A percentile compares a stretch with the other conserved stretches of the same genome.
These are phyloP conservation scores for Tapirus terrestris DNA, from an alignment of 2,113 vertebrate genomes.

Conservation along the genomic window DNA sequence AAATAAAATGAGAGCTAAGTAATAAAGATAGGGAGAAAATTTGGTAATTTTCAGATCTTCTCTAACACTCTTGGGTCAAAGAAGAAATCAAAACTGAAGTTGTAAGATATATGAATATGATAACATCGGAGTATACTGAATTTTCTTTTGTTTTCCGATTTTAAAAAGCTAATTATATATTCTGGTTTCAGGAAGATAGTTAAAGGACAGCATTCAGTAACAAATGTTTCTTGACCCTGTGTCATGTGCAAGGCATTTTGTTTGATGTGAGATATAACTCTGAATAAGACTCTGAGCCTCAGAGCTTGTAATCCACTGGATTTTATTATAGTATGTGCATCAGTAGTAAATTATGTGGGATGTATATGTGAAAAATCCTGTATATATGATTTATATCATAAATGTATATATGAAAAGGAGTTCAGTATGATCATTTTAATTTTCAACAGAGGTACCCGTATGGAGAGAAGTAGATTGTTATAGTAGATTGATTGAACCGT, in stretches of 20 bases:
- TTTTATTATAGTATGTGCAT: neutral
- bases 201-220: neutral
- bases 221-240: neutral
- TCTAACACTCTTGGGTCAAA: neutral
- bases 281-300: neutral
- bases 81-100: constrained; percentile 30
- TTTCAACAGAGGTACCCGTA: neutral
- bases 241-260: neutral
- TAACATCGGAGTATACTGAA: neutral
- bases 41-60: constrained; percentile 33
- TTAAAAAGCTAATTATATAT: neutral
- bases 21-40: neutral
- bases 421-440: constrained; percentile 22
- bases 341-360: neutral
- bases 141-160: constrained; percentile 30
- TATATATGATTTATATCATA: no score
- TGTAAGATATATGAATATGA: neutral
- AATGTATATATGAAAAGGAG: neutral
- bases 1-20: constrained; percentile 33
- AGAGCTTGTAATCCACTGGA: neutral
- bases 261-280: neutral
- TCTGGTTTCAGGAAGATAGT: constrained; percentile 26
- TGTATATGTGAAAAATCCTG: neutral
- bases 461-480: neutral
- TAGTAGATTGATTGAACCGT: neutral